Evolutionary conservation across 2,888 invertebrate genomes (phyloP), one percentile per base, ranked within the genome.

Genomic region (Nymphalis c-album): DNA sequence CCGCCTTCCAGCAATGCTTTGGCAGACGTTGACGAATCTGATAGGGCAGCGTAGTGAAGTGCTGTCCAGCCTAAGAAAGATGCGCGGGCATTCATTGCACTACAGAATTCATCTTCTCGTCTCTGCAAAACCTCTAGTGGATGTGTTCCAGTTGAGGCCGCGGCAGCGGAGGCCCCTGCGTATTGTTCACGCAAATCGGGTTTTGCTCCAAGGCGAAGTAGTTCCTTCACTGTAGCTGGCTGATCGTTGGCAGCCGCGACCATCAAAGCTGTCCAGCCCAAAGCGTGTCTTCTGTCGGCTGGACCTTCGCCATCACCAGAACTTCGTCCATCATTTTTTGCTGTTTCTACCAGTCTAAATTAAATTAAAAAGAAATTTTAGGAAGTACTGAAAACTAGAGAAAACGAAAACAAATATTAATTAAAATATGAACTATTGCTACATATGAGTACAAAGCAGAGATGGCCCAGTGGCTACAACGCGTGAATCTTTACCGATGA

Each of bases 181-280:
- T 96, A 98, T 68, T 95, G 94, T 86, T 97, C 97, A 69, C 77
- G 94, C 46, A 94, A 79, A 86, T 97, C 95, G 1, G 95, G 94
- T 81, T 96, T 95, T 35, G 97, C 97, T n/a, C 97, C 97, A 64
- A 94, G 93, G n/a, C 93, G 89, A 64, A 96, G 82, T 69, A 96
- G 87, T 73, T 94, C 90, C 76, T 91, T 90, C 31, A 95, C 93
- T 67, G 93, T 93, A 20, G 93, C 93, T 18, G 89, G 77, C 79
- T 94, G 94, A 71, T 95, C 95, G 88, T 96, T 97, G 48, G 97
- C 95, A 13, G 96, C 95, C 47, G 98, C 98, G 60, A 95, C 94
- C 90, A 97, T 97, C 46, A 98, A 91, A 35, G 97, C 94, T 17
- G 97, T 97, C 98, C 98, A 98, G 61, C 98, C 98, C 59, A 97